A percentile compares a stretch with the other conserved stretches of the same genome.
phyloP scores from a whole-genome alignment of 2,888 invertebrate species.

The Hemistola chrysoprasaria region DNA sequence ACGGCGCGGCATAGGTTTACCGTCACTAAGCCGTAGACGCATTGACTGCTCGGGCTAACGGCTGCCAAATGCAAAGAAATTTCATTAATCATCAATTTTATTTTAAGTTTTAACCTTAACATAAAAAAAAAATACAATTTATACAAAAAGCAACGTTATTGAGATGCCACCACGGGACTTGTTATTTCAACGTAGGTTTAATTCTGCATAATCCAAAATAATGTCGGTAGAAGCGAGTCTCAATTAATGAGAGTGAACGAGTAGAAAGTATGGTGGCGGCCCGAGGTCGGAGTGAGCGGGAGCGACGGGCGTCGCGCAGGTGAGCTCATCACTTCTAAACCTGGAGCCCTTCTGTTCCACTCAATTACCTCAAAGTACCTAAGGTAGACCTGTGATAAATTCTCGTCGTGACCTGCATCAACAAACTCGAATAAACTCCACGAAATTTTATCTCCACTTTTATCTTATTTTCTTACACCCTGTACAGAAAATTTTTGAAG shows the following conservation, averaged over 20 bases:
- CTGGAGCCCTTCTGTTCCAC: slow-evolving; percentile 51
- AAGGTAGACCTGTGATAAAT: slow-evolving; percentile 66
- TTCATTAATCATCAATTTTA: no score
- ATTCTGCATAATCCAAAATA: no score
- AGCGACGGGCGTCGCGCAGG: slow-evolving; percentile 4
- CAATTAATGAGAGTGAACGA: slow-evolving; percentile 16
- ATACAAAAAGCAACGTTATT: no score
- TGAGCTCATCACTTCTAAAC: slow-evolving; percentile 39
- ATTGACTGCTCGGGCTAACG: no score
- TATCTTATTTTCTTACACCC: slow-evolving; percentile 53
- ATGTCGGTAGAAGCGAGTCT: slow-evolving; percentile 8
- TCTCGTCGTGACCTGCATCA: slow-evolving; percentile 66
- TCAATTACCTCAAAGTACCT: slow-evolving; percentile 59
- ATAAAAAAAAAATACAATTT: no score
- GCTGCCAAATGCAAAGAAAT: no score
- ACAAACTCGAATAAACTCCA: slow-evolving; percentile 53
- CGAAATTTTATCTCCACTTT: slow-evolving; percentile 58
- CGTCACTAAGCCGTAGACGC: no score
- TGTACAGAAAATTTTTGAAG: slow-evolving; percentile 56
- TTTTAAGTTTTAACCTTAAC: no score
- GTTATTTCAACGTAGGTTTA: no score
- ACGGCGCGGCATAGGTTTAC: no score
- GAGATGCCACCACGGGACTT: no score
- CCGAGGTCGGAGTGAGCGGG: neutral
- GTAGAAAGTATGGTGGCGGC: slow-evolving; percentile 12